phyloP scores from a whole-genome alignment of 2,888 invertebrate genomes.

The Rhimphoctona megacephalus region DNA sequence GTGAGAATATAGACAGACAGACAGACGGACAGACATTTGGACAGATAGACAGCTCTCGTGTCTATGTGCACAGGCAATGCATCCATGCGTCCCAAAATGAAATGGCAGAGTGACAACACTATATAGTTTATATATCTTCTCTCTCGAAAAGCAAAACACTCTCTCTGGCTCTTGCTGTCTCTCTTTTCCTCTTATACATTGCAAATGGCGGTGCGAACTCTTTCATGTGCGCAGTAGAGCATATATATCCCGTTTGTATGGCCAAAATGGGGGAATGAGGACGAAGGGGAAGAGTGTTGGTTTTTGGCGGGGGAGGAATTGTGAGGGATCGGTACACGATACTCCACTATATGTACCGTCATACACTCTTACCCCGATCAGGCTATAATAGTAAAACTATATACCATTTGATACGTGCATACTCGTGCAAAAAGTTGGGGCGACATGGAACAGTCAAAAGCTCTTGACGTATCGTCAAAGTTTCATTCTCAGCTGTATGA shows the following conservation, averaged over 20 bases:
- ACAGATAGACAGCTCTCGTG: conserved; percentile 64
- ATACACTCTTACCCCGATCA: conserved; percentile 43
- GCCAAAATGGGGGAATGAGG: conserved; percentile 27
- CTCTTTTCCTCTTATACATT: conserved; percentile 24
- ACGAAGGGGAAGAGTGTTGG: conserved; percentile 34
- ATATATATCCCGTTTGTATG: conserved; percentile 58
- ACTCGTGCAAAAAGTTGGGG: conserved; percentile 7
- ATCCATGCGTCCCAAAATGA: conserved; percentile 77
- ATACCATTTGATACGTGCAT: conserved; percentile 22
- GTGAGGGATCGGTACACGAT: conserved; percentile 67
- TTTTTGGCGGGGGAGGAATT: conserved; percentile 54
- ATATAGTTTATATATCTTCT: conserved; percentile 22
- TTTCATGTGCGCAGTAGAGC: conserved; percentile 65
- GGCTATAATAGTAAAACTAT: conserved; percentile 27
- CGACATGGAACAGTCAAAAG: conserved; percentile 32
- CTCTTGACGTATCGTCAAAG: conserved; percentile 20
- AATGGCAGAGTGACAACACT: conserved; percentile 74
- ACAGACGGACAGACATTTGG: conserved; percentile 58
- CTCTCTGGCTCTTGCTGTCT: neutral
- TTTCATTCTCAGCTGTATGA: neutral
- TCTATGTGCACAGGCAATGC: conserved; percentile 51
- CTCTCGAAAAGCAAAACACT: conserved; percentile 60
- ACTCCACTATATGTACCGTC: conserved; percentile 50
- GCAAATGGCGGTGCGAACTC: conserved; percentile 62
- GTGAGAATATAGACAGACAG: conserved; percentile 51